A percentile compares a stretch with the other conserved stretches of the same genome.
Conservation (phyloP, 2,797 vertebrate genomes). For the Eospalax fontanierii region DNA sequence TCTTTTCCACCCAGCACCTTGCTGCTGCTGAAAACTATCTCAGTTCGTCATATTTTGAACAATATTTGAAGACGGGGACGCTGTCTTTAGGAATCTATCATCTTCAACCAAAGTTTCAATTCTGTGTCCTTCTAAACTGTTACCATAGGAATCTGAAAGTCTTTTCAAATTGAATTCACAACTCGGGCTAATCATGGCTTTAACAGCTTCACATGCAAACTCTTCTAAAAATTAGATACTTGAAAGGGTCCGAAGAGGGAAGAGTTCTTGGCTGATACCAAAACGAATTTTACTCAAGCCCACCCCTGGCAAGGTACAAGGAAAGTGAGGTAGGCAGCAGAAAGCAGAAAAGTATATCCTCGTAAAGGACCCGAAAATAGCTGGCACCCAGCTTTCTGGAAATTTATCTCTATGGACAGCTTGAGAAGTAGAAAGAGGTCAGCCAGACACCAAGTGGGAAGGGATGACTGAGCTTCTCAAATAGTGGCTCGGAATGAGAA, state of each 20-base stretch:
- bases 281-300: not conserved
- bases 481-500: not conserved
- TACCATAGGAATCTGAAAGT: not conserved
- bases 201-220: not conserved
- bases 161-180: conserved; percentile 10
- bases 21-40: not conserved
- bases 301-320: not conserved
- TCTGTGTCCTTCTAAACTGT: not conserved
- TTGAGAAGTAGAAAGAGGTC: not conserved
- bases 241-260: not conserved
- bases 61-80: not conserved
- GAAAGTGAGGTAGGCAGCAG: conserved; percentile 20
- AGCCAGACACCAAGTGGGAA: not conserved
- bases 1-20: not conserved
- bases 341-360: not conserved
- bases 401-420: not conserved
- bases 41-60: not conserved
- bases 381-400: not conserved
- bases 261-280: not conserved
- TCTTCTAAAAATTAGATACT: not conserved
- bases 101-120: not conserved
- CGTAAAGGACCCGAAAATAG: not conserved
- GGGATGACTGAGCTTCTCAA: not conserved
- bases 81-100: not conserved
- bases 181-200: not conserved